These are phyloP conservation scores for Nebria brevicollis DNA, from an alignment of 2,888 invertebrate genomes.

Conservation along the genomic window DNA sequence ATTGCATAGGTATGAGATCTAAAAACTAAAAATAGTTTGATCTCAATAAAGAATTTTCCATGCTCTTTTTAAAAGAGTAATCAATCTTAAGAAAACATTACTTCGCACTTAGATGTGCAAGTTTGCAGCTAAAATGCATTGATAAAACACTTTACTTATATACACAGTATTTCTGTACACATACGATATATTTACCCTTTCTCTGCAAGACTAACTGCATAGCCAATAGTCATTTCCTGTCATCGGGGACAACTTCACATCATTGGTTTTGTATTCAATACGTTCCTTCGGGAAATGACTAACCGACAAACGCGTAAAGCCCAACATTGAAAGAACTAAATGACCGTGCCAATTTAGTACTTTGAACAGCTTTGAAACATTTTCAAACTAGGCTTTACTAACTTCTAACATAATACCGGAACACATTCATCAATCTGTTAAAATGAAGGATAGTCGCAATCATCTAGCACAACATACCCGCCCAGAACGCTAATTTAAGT, in stretches of 20 bases:
- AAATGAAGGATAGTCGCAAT: no score
- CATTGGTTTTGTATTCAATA: conserved; percentile 21
- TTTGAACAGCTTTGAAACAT: background rate
- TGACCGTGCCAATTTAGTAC: background rate
- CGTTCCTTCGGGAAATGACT: conserved; percentile 8
- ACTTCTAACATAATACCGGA: background rate
- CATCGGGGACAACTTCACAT: background rate
- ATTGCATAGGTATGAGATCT: no score
- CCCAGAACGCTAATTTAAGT: no score
- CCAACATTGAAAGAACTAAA: background rate
- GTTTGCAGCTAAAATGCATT: no score
- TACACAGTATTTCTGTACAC: no score
- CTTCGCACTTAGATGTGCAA: no score
- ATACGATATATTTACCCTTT: background rate
- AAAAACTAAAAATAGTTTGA: no score
- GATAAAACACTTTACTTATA: no score
- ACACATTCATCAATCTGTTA: background rate
- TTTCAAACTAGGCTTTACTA: background rate
- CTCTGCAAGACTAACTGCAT: background rate
- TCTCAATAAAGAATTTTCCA: no score
- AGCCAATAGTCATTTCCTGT: conserved; percentile 6
- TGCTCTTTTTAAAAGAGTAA: no score
- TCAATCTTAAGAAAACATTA: no score
- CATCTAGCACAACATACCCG: no score
- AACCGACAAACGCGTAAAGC: background rate